phyloP scores from a whole-genome alignment of 92 coral and sea anemone genomes.

The Hydrozoanthus gracilis region DNA sequence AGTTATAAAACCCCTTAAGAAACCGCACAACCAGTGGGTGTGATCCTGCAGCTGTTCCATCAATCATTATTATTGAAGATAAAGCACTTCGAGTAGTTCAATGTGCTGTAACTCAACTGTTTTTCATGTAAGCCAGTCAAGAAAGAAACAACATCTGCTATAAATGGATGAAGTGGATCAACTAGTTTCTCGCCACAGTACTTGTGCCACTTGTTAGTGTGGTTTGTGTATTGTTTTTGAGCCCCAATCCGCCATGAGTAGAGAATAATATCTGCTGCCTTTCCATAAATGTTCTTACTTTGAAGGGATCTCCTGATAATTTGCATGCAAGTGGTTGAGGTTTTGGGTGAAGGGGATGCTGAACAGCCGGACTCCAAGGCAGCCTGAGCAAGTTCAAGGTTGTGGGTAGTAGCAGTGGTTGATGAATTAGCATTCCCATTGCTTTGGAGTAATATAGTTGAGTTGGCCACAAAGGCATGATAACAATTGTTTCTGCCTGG shows the following conservation, averaged over 20 bases:
- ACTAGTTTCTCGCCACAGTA: conserved; percentile 19
- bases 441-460: conserved; percentile 5
- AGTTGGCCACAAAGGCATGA: conserved; percentile 4
- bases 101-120: neutral
- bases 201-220: conserved; percentile 17
- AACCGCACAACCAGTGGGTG: conserved; percentile 45
- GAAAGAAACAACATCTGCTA: conserved; percentile 34
- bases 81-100: conserved; percentile 54
- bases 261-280: conserved; percentile 26
- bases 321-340: conserved; percentile 44
- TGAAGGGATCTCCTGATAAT: conserved; percentile 46
- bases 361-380: conserved; percentile 32
- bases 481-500: conserved; percentile 63
- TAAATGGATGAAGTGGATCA: conserved; percentile 11
- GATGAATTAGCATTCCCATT: conserved; percentile 7
- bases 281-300: conserved; percentile 45
- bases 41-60: conserved; percentile 22
- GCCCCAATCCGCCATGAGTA: conserved; percentile 44
- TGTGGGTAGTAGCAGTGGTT: conserved; percentile 35
- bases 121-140: conserved; percentile 51
- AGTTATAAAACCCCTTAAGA: conserved; percentile 47
- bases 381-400: neutral
- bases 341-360: conserved; percentile 37
- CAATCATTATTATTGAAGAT: conserved; percentile 41
- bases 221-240: conserved; percentile 9